Evolutionary conservation across 2,113 vertebrate genomes (phyloP), one percentile per base, ranked within the genome.

Genomic region (Anthoscopus minutus): DNA sequence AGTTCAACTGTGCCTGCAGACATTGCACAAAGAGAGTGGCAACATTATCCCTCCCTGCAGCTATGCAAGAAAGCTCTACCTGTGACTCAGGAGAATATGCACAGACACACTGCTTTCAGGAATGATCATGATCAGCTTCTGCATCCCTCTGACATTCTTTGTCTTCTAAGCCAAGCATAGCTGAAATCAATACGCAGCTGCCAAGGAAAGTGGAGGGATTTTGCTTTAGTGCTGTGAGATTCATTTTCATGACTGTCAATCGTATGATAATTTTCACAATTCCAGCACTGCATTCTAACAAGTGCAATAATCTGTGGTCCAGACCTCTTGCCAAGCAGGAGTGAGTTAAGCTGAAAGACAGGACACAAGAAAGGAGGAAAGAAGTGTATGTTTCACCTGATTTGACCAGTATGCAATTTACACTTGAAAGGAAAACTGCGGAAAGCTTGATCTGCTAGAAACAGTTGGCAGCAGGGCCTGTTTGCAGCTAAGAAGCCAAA

Each of bases 401-500:
- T 91, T 92, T 96, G 91, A 91, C 83, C 92, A 84, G 25, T 66
- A 51, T 86, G 89, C 67, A 86, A 91, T 90, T 94, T 78, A 92
- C 89, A 91, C 76, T 84, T 92, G 77, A 92, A 92, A 95, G 47
- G 45, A 94, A 96, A 94, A 81, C 84, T 78, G 73, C 54, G 19
- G 86, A 94, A 95, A 95, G 61, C 77, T 87, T 13, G 23, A 74
- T 92, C 58, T 86, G 77, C 82, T 94, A 90, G 81, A 47, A 96
- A 81, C 57, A 60, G 62, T 80, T 96, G 92, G 94, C 95, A 96
- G 88, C 82, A 79, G 51, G 33, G 76, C 64, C 80, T 94, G 90
- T 96, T 97, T 94, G 89, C 93, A 94, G 64, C 92, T 78, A 92
- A 72, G 88, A 86, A 90, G 87, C 92, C 96, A 94, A 91, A 87